Percentiles rank a stretch among this genome's conserved stretches.
These are phyloP conservation scores for Drosophila obscura DNA, from an alignment of 1,140 invertebrate species.

Conservation along the genomic window DNA sequence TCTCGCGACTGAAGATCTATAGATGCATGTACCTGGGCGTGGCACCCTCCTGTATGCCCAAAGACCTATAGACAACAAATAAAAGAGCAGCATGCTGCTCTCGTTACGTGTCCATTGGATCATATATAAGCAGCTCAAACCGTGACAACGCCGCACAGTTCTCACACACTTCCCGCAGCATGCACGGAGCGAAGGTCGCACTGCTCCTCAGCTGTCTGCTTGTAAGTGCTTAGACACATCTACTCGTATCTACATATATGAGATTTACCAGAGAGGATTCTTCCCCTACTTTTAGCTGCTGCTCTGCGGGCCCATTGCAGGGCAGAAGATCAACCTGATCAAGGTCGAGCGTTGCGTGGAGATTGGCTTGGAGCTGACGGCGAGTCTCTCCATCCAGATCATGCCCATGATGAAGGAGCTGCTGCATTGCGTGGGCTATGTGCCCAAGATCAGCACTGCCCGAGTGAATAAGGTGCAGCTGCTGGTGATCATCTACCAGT, in stretches of 20 bases:
- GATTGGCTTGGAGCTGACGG: no score
- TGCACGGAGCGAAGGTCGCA: conserved; percentile 3
- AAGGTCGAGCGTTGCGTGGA: no score
- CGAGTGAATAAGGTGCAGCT: background rate
- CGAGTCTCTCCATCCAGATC: no score
- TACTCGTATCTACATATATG: no score
- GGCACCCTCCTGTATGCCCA: conserved; percentile 1
- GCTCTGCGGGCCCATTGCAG: no score
- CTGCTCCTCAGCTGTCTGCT: conserved; percentile 13
- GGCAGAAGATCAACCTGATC: no score
- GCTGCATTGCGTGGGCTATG: background rate
- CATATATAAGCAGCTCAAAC: conserved; percentile 4
- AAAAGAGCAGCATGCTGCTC: no score
- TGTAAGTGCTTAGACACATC: background rate
- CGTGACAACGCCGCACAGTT: background rate
- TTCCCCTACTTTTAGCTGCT: no score
- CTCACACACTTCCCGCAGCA: background rate
- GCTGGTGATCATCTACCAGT: no score
- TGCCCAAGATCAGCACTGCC: background rate
- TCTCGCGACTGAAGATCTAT: background rate
- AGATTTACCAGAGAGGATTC: no score
- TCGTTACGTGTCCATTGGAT: no score
- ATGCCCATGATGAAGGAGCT: background rate
- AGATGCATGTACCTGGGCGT: conserved; percentile 14
- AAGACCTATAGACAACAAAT: background rate